Base-by-base conservation (phyloP, 2,888 invertebrate genomes). In the Xylophagus ater region DNA sequence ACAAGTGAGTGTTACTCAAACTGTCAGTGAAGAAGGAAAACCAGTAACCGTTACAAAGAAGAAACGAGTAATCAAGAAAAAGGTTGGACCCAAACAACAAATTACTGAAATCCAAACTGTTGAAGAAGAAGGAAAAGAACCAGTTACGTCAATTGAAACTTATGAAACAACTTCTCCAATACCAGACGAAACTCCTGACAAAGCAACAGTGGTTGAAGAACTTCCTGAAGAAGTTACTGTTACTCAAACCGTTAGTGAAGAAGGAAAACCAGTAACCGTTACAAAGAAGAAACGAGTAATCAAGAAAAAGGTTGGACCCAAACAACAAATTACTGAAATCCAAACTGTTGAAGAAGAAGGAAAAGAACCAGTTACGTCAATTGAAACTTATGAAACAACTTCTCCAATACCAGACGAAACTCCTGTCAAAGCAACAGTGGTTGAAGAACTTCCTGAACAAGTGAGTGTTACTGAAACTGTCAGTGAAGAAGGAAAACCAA, bases 1-100 rank as follows among this genome's bases (percentile, higher is more conserved):
- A 49, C 54, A 59, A 40, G 55, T 62, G 1, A 58, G 62, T 32
- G 52, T 68, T 2, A 59, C 63, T 2, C 68, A 69, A 53, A 62
- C 68, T 3, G 57, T 58, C n/a, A 66, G 67, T 0, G 49, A 51
- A 14, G 56, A 58, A 40, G 60, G 58, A 12, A 55, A 51, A 34
- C 60, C 65, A n/a, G n/a, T n/a, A n/a, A n/a, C n/a, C n/a, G n/a
- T n/a, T n/a, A n/a, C n/a, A 1, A 60, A 55, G 41, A 66, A 63
- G 46, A 56, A 50, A n/a, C n/a, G n/a, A 37, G 51, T 50, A 4
- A 50, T 52, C 19, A 59, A 43, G 10, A 47, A 43, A 14, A 43
- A 43, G 12, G 35, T 39, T 8, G n/a, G n/a, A n/a, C n/a, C n/a
- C 35, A 59, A 58, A 51, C 50, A 59, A 33, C 58, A 66, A 47